Conservation (phyloP, 2,113 vertebrate genomes). For the Varanus komodoensis region DNA sequence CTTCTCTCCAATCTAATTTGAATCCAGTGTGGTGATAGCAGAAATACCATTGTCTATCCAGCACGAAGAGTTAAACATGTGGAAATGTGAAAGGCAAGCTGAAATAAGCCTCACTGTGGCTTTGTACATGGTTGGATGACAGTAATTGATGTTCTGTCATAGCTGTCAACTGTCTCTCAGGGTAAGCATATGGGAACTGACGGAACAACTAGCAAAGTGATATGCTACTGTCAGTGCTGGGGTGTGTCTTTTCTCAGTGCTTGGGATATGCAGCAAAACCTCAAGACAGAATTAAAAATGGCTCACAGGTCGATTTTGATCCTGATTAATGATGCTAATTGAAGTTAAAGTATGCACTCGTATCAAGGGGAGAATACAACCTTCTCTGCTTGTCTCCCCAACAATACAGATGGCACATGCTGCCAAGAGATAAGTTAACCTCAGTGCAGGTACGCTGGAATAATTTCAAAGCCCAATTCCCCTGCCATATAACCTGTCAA, state of each 20-base stretch:
- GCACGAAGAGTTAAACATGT: neutral
- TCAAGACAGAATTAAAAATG: neutral
- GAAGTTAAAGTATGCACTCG: slow-evolving; percentile 48
- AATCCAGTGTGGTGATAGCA: neutral
- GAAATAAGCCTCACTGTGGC: slow-evolving; percentile 19
- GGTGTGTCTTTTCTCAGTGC: slow-evolving; percentile 48
- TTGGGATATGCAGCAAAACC: slow-evolving; percentile 23
- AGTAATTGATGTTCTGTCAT: slow-evolving; percentile 59
- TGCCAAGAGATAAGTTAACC: slow-evolving; percentile 33
- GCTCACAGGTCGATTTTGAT: slow-evolving; percentile 36
- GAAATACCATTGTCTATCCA: neutral
- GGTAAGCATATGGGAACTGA: slow-evolving; percentile 56
- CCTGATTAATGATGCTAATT: slow-evolving; percentile 70
- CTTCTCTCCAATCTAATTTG: neutral
- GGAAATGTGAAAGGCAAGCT: slow-evolving; percentile 36
- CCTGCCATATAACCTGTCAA: neutral
- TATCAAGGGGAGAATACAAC: slow-evolving; percentile 44
- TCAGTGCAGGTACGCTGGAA: neutral
- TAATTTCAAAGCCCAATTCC: slow-evolving; percentile 12
- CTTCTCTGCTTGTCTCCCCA: slow-evolving; percentile 50
- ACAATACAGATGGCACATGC: slow-evolving; percentile 18
- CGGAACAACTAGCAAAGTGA: neutral
- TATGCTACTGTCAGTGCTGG: slow-evolving; percentile 36
- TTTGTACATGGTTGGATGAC: neutral
- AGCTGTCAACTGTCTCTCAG: slow-evolving; percentile 56